phyloP scores from a whole-genome alignment of 2,797 vertebrate species.

The Mallotus villosus region DNA sequence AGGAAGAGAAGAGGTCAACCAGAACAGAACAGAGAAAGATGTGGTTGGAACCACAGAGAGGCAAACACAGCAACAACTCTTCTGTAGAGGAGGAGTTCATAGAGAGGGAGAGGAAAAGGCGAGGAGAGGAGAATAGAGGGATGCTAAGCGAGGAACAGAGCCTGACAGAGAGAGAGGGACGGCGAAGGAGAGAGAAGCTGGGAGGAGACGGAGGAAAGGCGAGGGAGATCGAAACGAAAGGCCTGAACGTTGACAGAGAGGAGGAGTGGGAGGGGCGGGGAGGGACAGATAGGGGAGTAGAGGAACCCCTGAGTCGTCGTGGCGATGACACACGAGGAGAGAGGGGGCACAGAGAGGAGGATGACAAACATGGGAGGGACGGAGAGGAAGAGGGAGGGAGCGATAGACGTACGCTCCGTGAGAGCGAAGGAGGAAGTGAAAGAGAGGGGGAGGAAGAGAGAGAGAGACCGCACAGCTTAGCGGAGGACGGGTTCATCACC shows the following conservation, averaged over 20 bases:
- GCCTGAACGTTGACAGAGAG: slow-evolving; percentile 52
- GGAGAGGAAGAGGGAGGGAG: slow-evolving; percentile 56
- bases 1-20: slow-evolving; percentile 14
- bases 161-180: slow-evolving; percentile 24
- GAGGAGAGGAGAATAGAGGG: slow-evolving; percentile 30
- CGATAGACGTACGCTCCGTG: slow-evolving; percentile 18
- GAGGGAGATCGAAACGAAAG: slow-evolving; percentile 12
- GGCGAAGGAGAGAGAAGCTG: slow-evolving; percentile 21
- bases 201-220: slow-evolving; percentile 18
- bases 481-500: slow-evolving; percentile 68
- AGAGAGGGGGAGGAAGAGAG: slow-evolving; percentile 45
- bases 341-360: slow-evolving; percentile 22
- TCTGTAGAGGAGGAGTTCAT: slow-evolving; percentile 35
- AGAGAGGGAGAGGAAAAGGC: slow-evolving; percentile 46
- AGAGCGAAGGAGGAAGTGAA: slow-evolving; percentile 64
- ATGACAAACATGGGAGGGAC: slow-evolving; percentile 56
- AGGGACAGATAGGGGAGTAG: slow-evolving; percentile 28
- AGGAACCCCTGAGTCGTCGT: slow-evolving; percentile 43
- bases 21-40: slow-evolving; percentile 58
- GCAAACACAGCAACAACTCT: slow-evolving; percentile 48
- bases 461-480: slow-evolving; percentile 24
- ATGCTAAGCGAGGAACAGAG: slow-evolving; percentile 16
- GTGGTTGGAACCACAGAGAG: slow-evolving; percentile 75
- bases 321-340: slow-evolving; percentile 36
- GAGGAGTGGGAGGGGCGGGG: slow-evolving; percentile 38